These are phyloP conservation scores for Heliconius hewitsoni DNA, from an alignment of 1,140 invertebrate species.

Conservation along the genomic window DNA sequence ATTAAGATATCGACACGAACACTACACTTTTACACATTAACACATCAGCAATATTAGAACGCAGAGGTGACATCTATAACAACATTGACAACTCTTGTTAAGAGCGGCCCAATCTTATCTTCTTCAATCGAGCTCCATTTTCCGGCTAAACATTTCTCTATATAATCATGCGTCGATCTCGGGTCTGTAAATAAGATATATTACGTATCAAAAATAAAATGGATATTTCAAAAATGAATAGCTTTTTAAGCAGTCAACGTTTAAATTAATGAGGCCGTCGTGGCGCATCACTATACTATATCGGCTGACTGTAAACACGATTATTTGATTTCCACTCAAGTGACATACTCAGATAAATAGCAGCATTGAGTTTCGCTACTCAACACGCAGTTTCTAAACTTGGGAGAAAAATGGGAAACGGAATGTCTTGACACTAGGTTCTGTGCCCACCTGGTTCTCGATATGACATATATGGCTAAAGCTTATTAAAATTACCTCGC, in stretches of 20 bases:
- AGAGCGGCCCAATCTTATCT: slow-evolving; percentile 62
- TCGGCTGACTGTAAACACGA: too few relatives aligned
- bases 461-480: too few relatives aligned
- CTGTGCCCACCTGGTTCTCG: too few relatives aligned
- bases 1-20: neutral
- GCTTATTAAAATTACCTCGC: neutral
- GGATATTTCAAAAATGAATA: neutral
- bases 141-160: slow-evolving; percentile 64
- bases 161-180: slow-evolving; percentile 50
- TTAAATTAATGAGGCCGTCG: neutral
- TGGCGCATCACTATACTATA: too few relatives aligned
- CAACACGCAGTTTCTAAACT: too few relatives aligned
- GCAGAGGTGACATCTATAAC: slow-evolving; percentile 60
- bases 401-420: too few relatives aligned
- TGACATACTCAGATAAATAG: too few relatives aligned
- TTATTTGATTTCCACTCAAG: too few relatives aligned
- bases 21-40: neutral
- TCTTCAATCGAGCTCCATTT: slow-evolving; percentile 61
- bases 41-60: neutral
- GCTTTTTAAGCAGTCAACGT: neutral
- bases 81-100: slow-evolving; percentile 64
- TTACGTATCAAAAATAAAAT: neutral
- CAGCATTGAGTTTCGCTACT: too few relatives aligned
- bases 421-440: too few relatives aligned
- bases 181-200: slow-evolving; percentile 28